Evolutionary conservation across 2,797 vertebrate genomes (phyloP).

Genomic region (Lacerta bilineata): DNA sequence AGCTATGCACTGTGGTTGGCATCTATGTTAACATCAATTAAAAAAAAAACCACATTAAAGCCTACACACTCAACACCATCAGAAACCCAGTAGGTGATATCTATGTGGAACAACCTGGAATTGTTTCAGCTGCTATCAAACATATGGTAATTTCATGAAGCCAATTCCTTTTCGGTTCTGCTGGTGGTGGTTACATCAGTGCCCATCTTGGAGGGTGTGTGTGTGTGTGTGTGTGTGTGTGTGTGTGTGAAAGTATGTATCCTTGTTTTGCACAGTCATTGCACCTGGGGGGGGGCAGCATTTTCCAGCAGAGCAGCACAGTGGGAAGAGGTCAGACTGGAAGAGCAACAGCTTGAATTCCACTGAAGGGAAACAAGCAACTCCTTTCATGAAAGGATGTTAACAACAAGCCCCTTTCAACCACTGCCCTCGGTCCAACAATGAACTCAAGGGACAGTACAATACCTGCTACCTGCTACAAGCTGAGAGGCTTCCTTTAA

Average conservation of each 20-base stretch:
- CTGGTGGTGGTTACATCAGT: not conserved
- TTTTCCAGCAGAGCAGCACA: not conserved
- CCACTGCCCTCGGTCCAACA: not conserved
- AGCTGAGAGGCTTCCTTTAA: conserved; percentile 15
- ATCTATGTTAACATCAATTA: not conserved
- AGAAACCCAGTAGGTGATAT: not conserved
- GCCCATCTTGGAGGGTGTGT: not conserved
- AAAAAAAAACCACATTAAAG: not conserved
- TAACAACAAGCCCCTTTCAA: conserved; percentile 19
- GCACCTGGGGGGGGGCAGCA: not conserved
- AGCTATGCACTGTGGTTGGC: not conserved
- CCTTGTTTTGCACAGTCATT: not conserved
- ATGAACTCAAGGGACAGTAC: conserved; percentile 11
- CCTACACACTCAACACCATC: not conserved
- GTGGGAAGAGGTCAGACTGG: conserved; percentile 9
- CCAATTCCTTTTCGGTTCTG: not conserved
- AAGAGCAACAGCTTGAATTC: not conserved
- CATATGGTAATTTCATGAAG: not conserved
- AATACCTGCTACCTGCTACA: conserved; percentile 29
- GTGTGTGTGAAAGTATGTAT: too few relatives aligned
- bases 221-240: too few relatives aligned
- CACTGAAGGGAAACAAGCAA: conserved; percentile 19
- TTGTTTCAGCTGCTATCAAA: not conserved
- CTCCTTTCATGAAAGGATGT: conserved; percentile 3
- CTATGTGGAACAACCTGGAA: not conserved